Conservation (phyloP, 2,797 vertebrate genomes). For the Melanotaenia trifasciata region DNA sequence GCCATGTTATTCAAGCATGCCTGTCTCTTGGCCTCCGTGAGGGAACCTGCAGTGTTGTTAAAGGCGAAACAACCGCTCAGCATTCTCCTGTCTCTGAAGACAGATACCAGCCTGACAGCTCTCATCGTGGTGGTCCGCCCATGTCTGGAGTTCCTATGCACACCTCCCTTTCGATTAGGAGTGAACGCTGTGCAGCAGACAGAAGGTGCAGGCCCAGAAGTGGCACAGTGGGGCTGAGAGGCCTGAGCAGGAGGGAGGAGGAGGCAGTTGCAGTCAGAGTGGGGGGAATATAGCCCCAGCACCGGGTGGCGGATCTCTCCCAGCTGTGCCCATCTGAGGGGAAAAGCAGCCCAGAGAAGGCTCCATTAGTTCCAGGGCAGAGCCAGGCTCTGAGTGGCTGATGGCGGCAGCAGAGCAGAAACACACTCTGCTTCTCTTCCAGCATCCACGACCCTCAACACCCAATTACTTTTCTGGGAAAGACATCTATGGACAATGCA, state of each 20-base stretch:
- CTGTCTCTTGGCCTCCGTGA: slow-evolving; percentile 54
- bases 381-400: slow-evolving; percentile 61
- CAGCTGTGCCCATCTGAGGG: slow-evolving; percentile 87
- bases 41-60: slow-evolving; percentile 40
- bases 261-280: slow-evolving; percentile 37
- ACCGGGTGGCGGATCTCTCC: slow-evolving; percentile 83
- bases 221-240: slow-evolving; percentile 37
- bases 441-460: slow-evolving; percentile 55
- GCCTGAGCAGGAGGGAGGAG: slow-evolving; percentile 26
- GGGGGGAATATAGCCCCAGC: slow-evolving; percentile 33
- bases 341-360: slow-evolving; percentile 85
- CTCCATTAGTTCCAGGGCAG: slow-evolving; percentile 82
- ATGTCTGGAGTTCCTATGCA: slow-evolving; percentile 49
- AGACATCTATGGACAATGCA: slow-evolving; percentile 64
- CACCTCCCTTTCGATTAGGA: slow-evolving; percentile 45
- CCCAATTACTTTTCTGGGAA: slow-evolving; percentile 66
- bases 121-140: slow-evolving; percentile 62
- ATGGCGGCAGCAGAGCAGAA: slow-evolving; percentile 67
- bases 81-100: slow-evolving; percentile 19
- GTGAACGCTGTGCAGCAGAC: slow-evolving; percentile 20
- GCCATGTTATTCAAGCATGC: slow-evolving; percentile 66
- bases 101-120: slow-evolving; percentile 44
- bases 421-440: slow-evolving; percentile 49
- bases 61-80: slow-evolving; percentile 18
- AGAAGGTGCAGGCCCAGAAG: slow-evolving; percentile 24